Evolutionary conservation across 2,113 vertebrate species (phyloP).

Genomic region (Pitta sordida): DNA sequence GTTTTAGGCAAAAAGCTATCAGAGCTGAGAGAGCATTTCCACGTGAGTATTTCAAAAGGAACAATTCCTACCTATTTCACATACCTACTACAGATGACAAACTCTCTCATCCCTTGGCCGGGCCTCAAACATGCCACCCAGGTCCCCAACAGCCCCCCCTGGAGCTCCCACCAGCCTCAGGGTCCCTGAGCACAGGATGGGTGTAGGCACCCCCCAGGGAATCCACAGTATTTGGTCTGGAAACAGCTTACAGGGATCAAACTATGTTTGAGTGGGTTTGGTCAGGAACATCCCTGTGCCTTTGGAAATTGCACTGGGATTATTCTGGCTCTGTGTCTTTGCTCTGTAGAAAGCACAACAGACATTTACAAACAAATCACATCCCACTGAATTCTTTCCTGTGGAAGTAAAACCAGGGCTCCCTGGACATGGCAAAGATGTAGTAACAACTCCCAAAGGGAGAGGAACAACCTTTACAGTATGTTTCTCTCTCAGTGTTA

Average conservation of each 20-base stretch:
- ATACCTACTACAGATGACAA: not conserved
- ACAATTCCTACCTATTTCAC: not conserved
- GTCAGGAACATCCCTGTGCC: not conserved
- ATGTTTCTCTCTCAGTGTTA: not conserved
- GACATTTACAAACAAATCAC: not conserved
- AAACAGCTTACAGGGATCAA: not conserved
- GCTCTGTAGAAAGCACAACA: not conserved
- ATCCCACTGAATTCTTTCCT: not conserved
- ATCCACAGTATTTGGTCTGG: not conserved
- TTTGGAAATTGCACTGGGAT: not conserved
- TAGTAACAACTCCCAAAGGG: not conserved
- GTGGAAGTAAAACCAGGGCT: not conserved
- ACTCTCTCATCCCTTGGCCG: no score
- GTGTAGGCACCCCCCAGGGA: not conserved
- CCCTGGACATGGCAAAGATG: not conserved
- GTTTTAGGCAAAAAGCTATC: not conserved
- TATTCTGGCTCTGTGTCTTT: not conserved
- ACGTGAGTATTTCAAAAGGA: not conserved
- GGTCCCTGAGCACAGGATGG: rapidly evolving
- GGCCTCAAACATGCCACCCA: not conserved
- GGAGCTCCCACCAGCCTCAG: not conserved
- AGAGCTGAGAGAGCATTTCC: not conserved
- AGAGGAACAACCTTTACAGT: not conserved
- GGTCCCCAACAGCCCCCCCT: not conserved
- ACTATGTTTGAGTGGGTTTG: not conserved